These are phyloP conservation scores for Lasioglossum lativentre DNA, from an alignment of 2,888 invertebrate species.

Conservation along the genomic window DNA sequence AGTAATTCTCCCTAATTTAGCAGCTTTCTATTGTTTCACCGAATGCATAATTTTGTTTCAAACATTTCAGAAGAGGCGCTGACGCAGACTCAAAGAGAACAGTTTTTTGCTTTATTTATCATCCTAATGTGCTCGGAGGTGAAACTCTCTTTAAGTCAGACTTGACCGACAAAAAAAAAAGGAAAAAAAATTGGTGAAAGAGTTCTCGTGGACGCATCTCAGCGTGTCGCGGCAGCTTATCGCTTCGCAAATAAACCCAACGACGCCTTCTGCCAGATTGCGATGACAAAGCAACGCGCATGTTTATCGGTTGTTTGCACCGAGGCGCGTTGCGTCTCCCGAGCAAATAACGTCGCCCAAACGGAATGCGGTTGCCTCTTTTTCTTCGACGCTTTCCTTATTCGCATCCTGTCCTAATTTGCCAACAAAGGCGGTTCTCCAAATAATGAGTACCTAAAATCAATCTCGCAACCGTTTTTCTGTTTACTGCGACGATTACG, in stretches of 20 bases:
- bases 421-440: conserved; percentile 45
- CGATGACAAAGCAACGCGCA: conserved; percentile 72
- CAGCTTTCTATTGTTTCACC: neutral
- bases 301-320: conserved; percentile 74
- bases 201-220: conserved; percentile 31
- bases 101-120: neutral
- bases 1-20: neutral
- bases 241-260: conserved; percentile 69
- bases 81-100: neutral
- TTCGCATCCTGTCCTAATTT: conserved; percentile 40
- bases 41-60: neutral
- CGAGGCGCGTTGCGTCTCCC: conserved; percentile 54
- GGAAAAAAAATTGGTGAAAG: conserved; percentile 6
- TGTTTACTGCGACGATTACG: neutral
- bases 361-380: conserved; percentile 65
- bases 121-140: neutral
- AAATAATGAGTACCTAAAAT: conserved; percentile 42
- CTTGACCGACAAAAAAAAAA: conserved; percentile 14
- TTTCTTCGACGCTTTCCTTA: conserved; percentile 57
- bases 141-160: neutral
- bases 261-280: conserved; percentile 46
- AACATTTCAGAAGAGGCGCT: neutral
- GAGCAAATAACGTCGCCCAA: conserved; percentile 61
- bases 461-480: conserved; percentile 28
- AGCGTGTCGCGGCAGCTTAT: conserved; percentile 61